Evolutionary conservation across 2,797 vertebrate species (phyloP).

Genomic region (Bufotes viridis): DNA sequence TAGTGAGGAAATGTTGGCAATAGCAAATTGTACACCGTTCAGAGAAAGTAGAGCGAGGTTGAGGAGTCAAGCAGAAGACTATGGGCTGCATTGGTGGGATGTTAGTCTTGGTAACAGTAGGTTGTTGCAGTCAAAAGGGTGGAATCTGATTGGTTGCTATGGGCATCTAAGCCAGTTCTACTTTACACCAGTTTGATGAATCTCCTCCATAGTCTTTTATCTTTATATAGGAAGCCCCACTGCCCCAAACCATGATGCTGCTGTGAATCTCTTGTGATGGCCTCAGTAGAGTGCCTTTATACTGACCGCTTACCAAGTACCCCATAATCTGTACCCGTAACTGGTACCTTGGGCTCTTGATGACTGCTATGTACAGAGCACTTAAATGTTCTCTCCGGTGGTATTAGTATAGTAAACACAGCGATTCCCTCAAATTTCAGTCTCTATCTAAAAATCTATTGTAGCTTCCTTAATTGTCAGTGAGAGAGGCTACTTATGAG

Average conservation of each 20-base stretch:
- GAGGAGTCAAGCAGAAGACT: too few relatives aligned
- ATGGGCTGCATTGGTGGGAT: not conserved
- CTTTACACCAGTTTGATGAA: too few relatives aligned
- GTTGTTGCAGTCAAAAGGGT: not conserved
- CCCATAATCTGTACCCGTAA: not conserved
- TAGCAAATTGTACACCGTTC: not conserved
- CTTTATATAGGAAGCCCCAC: too few relatives aligned
- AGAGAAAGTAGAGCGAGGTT: not conserved
- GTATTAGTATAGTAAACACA: not conserved
- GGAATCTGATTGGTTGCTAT: too few relatives aligned
- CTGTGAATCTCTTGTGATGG: not conserved
- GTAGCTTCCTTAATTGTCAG: not conserved
- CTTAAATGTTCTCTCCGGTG: not conserved
- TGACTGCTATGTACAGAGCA: not conserved
- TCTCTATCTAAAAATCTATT: slow-evolving; percentile 27
- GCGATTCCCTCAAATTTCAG: not conserved
- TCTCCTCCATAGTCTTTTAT: too few relatives aligned
- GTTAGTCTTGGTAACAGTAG: not conserved
- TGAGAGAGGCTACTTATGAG: not conserved
- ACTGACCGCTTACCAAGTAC: not conserved
- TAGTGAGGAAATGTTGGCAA: not conserved
- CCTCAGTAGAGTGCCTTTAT: not conserved
- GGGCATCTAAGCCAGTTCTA: too few relatives aligned
- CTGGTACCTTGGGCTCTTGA: not conserved
- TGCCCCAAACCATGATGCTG: not conserved